phyloP scores from a whole-genome alignment of 64 coral and sea anemone genomes.

The Actinia equina region DNA sequence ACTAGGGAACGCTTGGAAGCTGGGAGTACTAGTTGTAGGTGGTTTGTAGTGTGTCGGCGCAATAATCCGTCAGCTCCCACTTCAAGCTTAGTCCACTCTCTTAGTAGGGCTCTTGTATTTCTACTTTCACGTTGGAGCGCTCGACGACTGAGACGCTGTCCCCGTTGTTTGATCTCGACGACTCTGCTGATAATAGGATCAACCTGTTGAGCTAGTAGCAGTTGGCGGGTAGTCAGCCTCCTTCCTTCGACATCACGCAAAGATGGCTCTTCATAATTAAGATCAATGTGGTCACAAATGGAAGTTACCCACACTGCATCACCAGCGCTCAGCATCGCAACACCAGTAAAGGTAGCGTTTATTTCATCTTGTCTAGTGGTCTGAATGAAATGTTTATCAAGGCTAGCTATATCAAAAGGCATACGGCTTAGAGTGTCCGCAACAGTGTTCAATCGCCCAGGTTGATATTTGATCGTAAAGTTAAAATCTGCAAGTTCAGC shows the following conservation, averaged over 20 bases:
- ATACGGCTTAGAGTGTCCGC: slow-evolving; percentile 15
- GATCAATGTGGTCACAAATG: neutral
- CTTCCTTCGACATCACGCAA: neutral
- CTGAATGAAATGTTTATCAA: neutral
- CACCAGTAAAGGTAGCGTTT: neutral
- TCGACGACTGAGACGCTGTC: neutral
- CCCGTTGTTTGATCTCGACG: neutral
- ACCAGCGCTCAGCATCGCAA: neutral
- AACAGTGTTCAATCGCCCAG: slow-evolving; percentile 23
- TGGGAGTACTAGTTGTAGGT: slow-evolving; percentile 9
- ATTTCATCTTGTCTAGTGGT: neutral
- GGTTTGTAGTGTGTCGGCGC: neutral
- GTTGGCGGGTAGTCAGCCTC: neutral
- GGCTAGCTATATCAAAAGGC: slow-evolving; percentile 7
- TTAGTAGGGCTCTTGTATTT: slow-evolving; percentile 10
- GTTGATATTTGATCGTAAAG: slow-evolving; percentile 29
- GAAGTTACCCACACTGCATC: neutral
- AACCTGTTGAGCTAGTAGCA: slow-evolving; percentile 2
- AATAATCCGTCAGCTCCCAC: slow-evolving; percentile 14
- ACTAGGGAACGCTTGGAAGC: neutral
- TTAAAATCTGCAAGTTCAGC: slow-evolving; percentile 40
- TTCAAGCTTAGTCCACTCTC: neutral
- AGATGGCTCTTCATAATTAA: neutral
- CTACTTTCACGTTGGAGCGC: neutral
- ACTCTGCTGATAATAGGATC: slow-evolving; percentile 8